Evolutionary conservation across 2,797 vertebrate genomes (phyloP).

Genomic region (Bovichtus diacanthus): DNA sequence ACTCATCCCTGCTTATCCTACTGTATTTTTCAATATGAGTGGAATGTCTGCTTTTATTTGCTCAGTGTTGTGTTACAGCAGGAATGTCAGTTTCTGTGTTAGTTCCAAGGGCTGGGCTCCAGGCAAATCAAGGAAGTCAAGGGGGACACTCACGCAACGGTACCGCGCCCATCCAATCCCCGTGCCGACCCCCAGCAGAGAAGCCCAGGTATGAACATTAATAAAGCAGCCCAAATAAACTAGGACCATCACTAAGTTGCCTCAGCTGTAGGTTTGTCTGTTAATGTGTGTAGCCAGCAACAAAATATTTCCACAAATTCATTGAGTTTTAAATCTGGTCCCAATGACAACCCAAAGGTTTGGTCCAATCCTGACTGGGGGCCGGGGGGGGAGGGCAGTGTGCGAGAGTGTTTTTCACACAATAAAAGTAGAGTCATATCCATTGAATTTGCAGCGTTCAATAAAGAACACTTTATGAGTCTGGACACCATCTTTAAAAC

Average conservation of each 20-base stretch:
- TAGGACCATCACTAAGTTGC: slow-evolving; percentile 4
- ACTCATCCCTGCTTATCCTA: slow-evolving; percentile 77
- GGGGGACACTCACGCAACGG: slow-evolving; percentile 45
- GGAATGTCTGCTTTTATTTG: slow-evolving; percentile 81
- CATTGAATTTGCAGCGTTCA: slow-evolving; percentile 58
- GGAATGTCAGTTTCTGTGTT: slow-evolving; percentile 68
- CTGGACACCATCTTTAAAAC: slow-evolving; percentile 62
- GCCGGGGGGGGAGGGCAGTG: slow-evolving; percentile 5
- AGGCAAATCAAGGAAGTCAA: slow-evolving; percentile 47
- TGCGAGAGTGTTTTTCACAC: slow-evolving; percentile 41
- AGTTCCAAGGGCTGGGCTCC: slow-evolving; percentile 47
- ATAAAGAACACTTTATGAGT: slow-evolving; percentile 65
- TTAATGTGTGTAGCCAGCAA: slow-evolving; percentile 25
- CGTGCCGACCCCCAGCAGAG: slow-evolving; percentile 22
- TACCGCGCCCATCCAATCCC: slow-evolving; percentile 2
- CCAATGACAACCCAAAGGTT: slow-evolving; percentile 9
- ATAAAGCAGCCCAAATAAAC: slow-evolving; percentile 50
- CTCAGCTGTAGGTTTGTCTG: slow-evolving; percentile 29
- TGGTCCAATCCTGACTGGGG: slow-evolving; percentile 20
- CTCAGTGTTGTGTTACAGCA: slow-evolving; percentile 66
- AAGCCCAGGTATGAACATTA: slow-evolving; percentile 19
- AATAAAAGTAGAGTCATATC: slow-evolving; percentile 56
- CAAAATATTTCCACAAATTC: slow-evolving; percentile 38
- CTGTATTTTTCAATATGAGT: slow-evolving; percentile 81
- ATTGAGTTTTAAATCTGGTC: slow-evolving; percentile 30